Conservation (phyloP, 1,140 invertebrate genomes). For the Zaprionus vittiger region DNA sequence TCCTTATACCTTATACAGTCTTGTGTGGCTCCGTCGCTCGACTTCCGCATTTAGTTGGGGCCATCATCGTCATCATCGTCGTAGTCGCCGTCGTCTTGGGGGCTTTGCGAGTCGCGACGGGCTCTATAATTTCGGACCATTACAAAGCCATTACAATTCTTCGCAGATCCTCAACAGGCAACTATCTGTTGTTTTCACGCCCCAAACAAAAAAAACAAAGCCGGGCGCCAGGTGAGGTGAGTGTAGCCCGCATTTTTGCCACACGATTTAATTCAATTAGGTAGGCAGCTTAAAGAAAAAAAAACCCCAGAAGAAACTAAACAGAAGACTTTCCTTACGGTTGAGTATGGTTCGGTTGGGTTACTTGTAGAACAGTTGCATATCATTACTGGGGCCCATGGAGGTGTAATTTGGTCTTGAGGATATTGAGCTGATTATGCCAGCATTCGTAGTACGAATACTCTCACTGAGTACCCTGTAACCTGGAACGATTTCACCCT, state of each 20-base stretch:
- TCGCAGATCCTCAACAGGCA: conserved; percentile 20
- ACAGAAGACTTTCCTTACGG: too few relatives aligned
- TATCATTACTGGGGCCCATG: conserved; percentile 26
- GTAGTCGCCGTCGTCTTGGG: background rate
- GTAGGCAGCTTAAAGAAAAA: conserved; percentile 7
- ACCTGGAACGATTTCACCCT: background rate
- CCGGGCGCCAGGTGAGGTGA: conserved; percentile 18
- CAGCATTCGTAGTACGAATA: conserved; percentile 41
- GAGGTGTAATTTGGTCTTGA: conserved; percentile 48
- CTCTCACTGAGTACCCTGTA: background rate
- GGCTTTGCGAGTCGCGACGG: background rate
- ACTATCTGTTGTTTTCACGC: conserved; percentile 25
- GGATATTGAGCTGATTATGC: conserved; percentile 62
- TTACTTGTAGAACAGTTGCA: conserved; percentile 24
- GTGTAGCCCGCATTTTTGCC: conserved; percentile 20
- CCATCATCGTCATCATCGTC: conserved; percentile 2
- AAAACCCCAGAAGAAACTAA: background rate
- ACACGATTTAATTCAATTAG: conserved; percentile 44
- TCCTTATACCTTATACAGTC: background rate
- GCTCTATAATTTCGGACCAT: conserved; percentile 33
- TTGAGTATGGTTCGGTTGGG: background rate
- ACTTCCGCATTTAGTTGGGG: background rate
- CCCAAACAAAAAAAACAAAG: conserved; percentile 13
- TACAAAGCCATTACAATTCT: conserved; percentile 28
- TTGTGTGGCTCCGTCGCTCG: background rate